Percentiles rank a stretch among this genome's conserved stretches.
These are phyloP conservation scores for Drosophila erecta DNA, from an alignment of 1,140 invertebrate genomes.

Conservation along the genomic window DNA sequence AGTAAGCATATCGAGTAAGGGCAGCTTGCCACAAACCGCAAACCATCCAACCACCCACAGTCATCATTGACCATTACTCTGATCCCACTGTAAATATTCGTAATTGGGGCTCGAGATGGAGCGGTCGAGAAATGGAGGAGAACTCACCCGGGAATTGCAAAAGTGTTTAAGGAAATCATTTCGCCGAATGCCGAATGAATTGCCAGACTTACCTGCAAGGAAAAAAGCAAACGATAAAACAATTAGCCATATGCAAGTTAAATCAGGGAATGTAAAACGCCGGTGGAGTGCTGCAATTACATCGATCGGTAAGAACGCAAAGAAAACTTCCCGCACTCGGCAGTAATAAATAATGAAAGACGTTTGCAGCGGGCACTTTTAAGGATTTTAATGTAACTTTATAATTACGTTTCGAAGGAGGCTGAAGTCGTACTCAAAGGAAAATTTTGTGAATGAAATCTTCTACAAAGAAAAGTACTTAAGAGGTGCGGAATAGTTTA, in stretches of 20 bases:
- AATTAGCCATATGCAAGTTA: conserved; percentile 48
- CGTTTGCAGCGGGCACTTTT: neutral
- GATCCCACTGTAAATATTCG: conserved; percentile 46
- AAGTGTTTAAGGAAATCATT: conserved; percentile 55
- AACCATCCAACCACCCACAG: conserved; percentile 4
- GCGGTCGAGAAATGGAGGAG: neutral
- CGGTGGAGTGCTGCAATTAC: conserved; percentile 6
- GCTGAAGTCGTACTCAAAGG: neutral
- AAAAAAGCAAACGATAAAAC: conserved; percentile 36
- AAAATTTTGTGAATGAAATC: neutral
- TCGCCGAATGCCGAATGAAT: conserved; percentile 37
- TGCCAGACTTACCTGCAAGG: conserved; percentile 60
- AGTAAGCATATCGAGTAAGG: conserved; percentile 61
- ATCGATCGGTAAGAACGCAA: neutral
- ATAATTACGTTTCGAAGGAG: neutral
- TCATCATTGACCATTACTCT: conserved; percentile 32
- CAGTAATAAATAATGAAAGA: conserved; percentile 6
- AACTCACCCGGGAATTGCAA: conserved; percentile 49
- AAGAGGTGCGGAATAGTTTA: too few species aligned
- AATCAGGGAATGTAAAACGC: conserved; percentile 21
- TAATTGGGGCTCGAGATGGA: conserved; percentile 47
- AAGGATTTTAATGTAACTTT: neutral
- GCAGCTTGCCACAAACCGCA: conserved; percentile 29
- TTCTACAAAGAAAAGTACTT: too few species aligned
- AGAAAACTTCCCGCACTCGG: neutral